These are phyloP conservation scores for Chouioia cunea DNA, from an alignment of 2,888 invertebrate genomes.

Conservation along the genomic window DNA sequence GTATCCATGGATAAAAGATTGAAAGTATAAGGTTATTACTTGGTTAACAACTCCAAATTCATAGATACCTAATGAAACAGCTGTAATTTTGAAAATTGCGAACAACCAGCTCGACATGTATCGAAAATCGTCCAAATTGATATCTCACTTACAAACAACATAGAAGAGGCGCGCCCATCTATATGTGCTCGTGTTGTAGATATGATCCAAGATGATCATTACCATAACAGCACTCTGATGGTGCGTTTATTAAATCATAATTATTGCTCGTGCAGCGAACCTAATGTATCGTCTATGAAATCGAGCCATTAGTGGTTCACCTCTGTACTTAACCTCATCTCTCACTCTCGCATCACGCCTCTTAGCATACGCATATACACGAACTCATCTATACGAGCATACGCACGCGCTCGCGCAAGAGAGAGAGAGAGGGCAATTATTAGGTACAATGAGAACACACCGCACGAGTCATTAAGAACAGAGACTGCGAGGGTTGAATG, in stretches of 20 bases:
- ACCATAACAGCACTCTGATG: not conserved
- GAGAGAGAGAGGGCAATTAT: conserved; percentile 45
- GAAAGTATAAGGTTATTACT: no score
- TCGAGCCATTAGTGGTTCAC: conserved; percentile 33
- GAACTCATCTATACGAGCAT: conserved; percentile 45
- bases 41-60: no score
- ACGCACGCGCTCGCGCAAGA: no score
- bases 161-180: no score
- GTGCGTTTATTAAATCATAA: conserved; percentile 36
- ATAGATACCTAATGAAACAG: no score
- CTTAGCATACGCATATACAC: conserved; percentile 23
- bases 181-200: no score
- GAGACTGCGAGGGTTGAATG: conserved; percentile 15
- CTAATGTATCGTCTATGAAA: conserved; percentile 17
- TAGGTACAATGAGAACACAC: conserved; percentile 43
- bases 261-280: conserved; percentile 11
- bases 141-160: conserved; percentile 1
- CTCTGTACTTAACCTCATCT: conserved; percentile 51
- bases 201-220: no score
- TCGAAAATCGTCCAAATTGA: conserved; percentile 13
- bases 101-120: no score
- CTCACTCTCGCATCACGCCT: conserved; percentile 49
- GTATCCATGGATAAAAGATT: no score
- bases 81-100: no score
- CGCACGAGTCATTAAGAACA: conserved; percentile 33